Evolutionary conservation across 2,113 vertebrate species (phyloP), one percentile per base, ranked within the genome.

Genomic region (Porphyrio hochstetteri): DNA sequence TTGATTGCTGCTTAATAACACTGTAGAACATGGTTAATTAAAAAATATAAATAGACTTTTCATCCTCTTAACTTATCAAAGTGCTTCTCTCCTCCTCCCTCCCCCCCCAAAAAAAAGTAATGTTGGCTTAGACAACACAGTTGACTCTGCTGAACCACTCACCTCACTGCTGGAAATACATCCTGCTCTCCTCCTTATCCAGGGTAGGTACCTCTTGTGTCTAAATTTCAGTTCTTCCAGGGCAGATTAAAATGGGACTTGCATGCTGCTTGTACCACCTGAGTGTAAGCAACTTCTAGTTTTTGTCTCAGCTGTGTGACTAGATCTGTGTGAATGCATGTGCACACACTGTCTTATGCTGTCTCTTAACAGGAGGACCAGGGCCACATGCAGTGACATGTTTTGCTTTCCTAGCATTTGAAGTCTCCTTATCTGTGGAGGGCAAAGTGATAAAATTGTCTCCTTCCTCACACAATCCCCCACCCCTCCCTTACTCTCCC

Each of bases 21-120:
- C 94, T 94, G 94, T 95, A 97, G 97, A 98, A 97, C 78, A 8
- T 93, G 95, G 96, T 97, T 98, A 98, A 98, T 98, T 98, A 97
- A 98, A 97, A 97, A 93, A 94, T 97, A 98, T 98, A 98, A 98
- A 98, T 98, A 98, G 98, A 93, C 95, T 97, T 95, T 94, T 94
- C 95, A 97, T 92, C 95, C 93, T 96, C 95, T 97, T 97, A 94
- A 94, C 95, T 96, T 63, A 20, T 21, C 70, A 16, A 92, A 94
- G 67, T 95, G 82, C 50, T 97, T 95, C 36, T 82, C 75, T 92
- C 82, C 84, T 91, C 36, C 93, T 74, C 29, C 35, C 24, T 63
- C 60, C 28, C 20, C 46, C 48, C 21, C 10, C 48, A 24, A 60
- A 10, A 59, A 50, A 57, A 60, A 10, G 17, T 75, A 10, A 82